Evolutionary conservation across 2,888 invertebrate species (phyloP).

Genomic region (Sisyra terminalis): DNA sequence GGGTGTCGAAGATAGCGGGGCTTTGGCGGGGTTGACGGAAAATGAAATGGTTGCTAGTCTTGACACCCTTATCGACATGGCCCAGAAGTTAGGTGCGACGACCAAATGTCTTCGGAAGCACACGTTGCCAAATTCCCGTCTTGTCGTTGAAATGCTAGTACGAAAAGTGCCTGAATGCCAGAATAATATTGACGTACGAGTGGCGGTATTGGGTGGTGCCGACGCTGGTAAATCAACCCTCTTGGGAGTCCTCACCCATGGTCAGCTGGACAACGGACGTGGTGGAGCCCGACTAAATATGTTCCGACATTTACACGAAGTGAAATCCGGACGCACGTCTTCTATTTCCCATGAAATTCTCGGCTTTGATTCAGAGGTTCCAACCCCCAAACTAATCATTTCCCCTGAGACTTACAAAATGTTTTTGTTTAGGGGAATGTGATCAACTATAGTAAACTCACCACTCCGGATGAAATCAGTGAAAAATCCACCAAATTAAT

Average conservation of each 20-base stretch:
- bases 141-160: slow-evolving; percentile 76
- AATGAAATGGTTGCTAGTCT: slow-evolving; percentile 78
- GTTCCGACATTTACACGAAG: slow-evolving; percentile 90
- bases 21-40: slow-evolving; percentile 66
- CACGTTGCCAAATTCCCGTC: slow-evolving; percentile 34
- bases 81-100: slow-evolving; percentile 68
- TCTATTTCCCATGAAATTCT: slow-evolving; percentile 93
- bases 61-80: slow-evolving; percentile 76
- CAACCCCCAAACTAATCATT: not conserved
- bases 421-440: slow-evolving; percentile 47
- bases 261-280: slow-evolving; percentile 87
- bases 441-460: slow-evolving; percentile 76
- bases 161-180: slow-evolving; percentile 61
- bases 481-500: slow-evolving; percentile 85
- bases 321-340: slow-evolving; percentile 83
- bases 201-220: slow-evolving; percentile 88
- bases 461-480: slow-evolving; percentile 86
- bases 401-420: not conserved
- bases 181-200: slow-evolving; percentile 74
- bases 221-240: slow-evolving; percentile 97
- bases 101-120: slow-evolving; percentile 57
- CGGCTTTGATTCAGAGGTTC: slow-evolving; percentile 72
- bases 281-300: slow-evolving; percentile 90
- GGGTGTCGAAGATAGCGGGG: slow-evolving; percentile 83
- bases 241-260: slow-evolving; percentile 89